These are phyloP conservation scores for Acipenser ruthenus DNA, from an alignment of 2,797 vertebrate genomes.

Conservation along the genomic window DNA sequence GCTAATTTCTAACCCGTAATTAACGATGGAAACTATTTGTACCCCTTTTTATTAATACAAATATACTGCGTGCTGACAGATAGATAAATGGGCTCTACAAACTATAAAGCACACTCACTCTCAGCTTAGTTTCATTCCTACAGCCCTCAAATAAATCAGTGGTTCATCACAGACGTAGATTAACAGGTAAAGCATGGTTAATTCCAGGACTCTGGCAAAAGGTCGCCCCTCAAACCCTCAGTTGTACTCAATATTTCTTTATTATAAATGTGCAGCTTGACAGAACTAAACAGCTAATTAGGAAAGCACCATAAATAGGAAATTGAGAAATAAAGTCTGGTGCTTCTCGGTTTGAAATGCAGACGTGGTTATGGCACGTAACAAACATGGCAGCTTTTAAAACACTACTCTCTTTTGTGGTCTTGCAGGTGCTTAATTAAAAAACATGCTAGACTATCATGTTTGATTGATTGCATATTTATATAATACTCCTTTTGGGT, in stretches of 20 bases:
- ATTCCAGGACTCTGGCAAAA: background rate
- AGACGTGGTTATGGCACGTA: conserved; percentile 19
- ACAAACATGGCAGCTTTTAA: conserved; percentile 29
- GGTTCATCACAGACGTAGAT: too few species aligned
- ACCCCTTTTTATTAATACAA: too few species aligned
- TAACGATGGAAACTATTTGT: too few species aligned
- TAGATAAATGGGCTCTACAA: too few species aligned
- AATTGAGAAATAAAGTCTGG: conserved; percentile 23
- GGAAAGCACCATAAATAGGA: conserved; percentile 25
- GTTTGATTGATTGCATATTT: conserved; percentile 22
- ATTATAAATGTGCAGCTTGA: conserved; percentile 7
- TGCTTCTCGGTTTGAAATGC: conserved; percentile 26
- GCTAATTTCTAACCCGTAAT: too few species aligned
- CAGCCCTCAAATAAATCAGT: too few species aligned
- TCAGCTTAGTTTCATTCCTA: too few species aligned
- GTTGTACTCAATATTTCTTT: background rate
- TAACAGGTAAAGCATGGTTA: too few species aligned
- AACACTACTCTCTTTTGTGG: conserved; percentile 29
- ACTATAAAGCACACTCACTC: too few species aligned
- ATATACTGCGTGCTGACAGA: too few species aligned
- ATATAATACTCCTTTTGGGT: conserved; percentile 22
- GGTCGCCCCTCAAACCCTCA: background rate
- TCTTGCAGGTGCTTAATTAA: conserved; percentile 43
- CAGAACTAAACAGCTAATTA: conserved; percentile 30
- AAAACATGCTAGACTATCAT: conserved; percentile 19